Evolutionary conservation across 2,113 vertebrate species (phyloP).

Genomic region (Ailurus styani): DNA sequence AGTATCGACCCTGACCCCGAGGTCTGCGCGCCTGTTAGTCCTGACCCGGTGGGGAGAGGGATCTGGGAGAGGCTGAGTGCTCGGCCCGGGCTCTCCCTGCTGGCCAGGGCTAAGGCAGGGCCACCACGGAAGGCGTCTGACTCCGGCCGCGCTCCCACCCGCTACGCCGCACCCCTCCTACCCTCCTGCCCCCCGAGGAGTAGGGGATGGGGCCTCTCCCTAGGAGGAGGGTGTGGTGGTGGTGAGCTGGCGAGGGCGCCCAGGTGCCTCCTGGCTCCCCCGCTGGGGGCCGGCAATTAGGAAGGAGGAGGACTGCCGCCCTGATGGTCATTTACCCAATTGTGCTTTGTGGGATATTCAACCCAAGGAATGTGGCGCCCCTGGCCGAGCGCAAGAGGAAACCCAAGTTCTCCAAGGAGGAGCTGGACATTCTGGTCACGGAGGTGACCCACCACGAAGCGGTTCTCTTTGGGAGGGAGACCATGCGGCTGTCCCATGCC

Average conservation of each 20-base stretch:
- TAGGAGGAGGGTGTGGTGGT: constrained; percentile 27
- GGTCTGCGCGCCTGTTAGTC: not conserved
- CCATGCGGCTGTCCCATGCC: constrained; percentile 81
- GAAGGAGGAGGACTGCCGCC: constrained; percentile 43
- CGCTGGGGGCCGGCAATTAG: constrained; percentile 52
- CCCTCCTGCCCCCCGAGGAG: not conserved
- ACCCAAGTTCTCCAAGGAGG: constrained; percentile 88
- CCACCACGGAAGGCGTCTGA: not conserved
- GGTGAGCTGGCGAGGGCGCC: not conserved
- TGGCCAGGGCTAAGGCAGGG: not conserved
- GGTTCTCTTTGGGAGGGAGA: constrained; percentile 84
- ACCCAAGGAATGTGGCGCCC: constrained; percentile 82
- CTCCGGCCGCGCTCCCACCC: not conserved
- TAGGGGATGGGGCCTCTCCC: not conserved
- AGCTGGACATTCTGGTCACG: constrained; percentile 87
- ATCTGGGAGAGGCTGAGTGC: not conserved
- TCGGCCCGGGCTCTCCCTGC: not conserved
- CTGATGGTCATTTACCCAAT: constrained; percentile 81
- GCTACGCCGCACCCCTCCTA: not conserved
- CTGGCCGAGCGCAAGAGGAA: constrained; percentile 85
- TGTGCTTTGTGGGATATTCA: constrained; percentile 86
- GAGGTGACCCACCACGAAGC: constrained; percentile 86
- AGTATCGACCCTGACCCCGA: accelerated
- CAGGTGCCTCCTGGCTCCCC: constrained; percentile 38
- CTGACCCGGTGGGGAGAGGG: not conserved